Base-by-base conservation (phyloP, 2,888 invertebrate genomes). In the Drosophila paramelanica region DNA sequence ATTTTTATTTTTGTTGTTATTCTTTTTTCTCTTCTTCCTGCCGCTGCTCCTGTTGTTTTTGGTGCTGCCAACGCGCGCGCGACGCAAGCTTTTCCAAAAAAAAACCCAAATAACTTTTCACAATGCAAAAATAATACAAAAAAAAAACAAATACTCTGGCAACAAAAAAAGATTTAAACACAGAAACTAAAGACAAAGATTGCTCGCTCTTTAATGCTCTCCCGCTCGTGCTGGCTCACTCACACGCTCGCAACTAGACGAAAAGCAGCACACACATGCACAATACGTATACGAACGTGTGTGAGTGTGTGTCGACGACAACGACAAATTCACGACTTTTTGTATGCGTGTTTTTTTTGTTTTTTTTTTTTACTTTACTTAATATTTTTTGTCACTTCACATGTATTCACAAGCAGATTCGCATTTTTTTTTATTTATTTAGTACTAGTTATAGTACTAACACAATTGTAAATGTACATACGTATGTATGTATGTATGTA, bases 291-390 rank as follows among this genome's bases (percentile, higher is more conserved):
- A 13, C 41, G 25, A 38, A 43, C 46, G 49, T 50, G 49, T 56
- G 42, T 50, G 42, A 52, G 46, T 60, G 33, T 66, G 25, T 67
- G 65, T 70, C 67, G 49, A 73, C 66, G 49, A 72, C 71, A 43
- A 38, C 87, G 75, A 87, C 70, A 67, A 81, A 88, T 82, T 88
- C 82, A 85, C 88, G 77, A 85, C 73, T 88, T 82, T 78, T 81
- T 25, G 31, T 69, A 47, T 77, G 72, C 64, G 75, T 78, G 78
- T 71, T 33, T 67, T 56, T 20, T 70, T 56, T 47, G 53, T 52
- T 41, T 49, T 25, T 42, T 56, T 58, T 67, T 64, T 58, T 58
- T 50, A 61, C 59, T 50, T 62, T 38, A 50, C 71, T 52, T 50
- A 23, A 53, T 47, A 4, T 33, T 61, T 64, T 72, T 83, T 86